phyloP scores from a whole-genome alignment of 1,140 invertebrate genomes.

The Pseudomyrmex sp. region DNA sequence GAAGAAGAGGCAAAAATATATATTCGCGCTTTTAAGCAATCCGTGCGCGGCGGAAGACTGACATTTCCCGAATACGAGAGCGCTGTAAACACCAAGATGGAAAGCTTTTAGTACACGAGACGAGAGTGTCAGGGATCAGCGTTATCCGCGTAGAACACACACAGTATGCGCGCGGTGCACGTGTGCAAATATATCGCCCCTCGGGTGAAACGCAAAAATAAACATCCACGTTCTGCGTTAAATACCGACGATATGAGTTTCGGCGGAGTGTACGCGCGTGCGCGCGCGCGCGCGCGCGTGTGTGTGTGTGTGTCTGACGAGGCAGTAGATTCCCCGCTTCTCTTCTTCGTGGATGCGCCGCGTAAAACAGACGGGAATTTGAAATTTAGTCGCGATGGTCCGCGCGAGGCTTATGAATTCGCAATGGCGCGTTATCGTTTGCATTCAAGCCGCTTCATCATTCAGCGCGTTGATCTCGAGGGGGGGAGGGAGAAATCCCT shows the following conservation, averaged over 20 bases:
- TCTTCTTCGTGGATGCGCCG: background rate
- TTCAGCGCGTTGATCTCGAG: constrained; percentile 17
- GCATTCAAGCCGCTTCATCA: constrained; percentile 6
- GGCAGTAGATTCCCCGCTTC: too few relatives aligned
- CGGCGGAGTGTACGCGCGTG: too few relatives aligned
- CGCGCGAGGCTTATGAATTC: constrained; percentile 26
- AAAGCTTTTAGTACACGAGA: constrained; percentile 42
- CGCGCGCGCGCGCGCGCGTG: too few relatives aligned
- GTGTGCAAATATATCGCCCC: background rate
- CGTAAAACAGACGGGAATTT: background rate
- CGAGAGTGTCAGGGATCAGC: constrained; percentile 15
- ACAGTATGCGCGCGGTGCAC: background rate
- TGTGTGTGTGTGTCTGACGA: too few relatives aligned
- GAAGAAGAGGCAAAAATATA: too few relatives aligned
- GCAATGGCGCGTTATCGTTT: constrained; percentile 36
- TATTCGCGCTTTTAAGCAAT: too few relatives aligned
- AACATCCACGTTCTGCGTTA: constrained; percentile 8
- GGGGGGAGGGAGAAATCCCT: constrained; percentile 16
- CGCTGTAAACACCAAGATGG: constrained; percentile 21
- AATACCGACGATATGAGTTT: constrained; percentile 30
- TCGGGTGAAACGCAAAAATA: constrained; percentile 24
- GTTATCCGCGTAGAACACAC: constrained; percentile 13
- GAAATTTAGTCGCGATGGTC: constrained; percentile 19
- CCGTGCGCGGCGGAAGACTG: too few relatives aligned
- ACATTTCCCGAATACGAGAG: background rate